Base-by-base conservation (phyloP, 2,113 vertebrate species). In the Mola mola region DNA sequence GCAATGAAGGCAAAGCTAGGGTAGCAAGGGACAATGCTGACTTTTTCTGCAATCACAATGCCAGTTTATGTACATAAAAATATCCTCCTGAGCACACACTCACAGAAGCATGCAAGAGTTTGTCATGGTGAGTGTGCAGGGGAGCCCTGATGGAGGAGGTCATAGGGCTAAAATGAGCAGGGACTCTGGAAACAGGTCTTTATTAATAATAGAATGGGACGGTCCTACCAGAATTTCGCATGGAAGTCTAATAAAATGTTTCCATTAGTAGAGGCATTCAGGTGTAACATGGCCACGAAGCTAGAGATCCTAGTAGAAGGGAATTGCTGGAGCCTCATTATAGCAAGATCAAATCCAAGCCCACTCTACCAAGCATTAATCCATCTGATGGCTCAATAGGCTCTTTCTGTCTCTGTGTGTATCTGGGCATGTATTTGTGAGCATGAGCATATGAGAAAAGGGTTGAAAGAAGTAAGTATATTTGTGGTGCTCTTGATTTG, bases 251-350 rank as follows among this genome's bases (percentile, higher is more conserved):
- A 89, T 84, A 77, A 89, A 89, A 89, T 84, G 82, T 78, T 86
- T 87, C 85, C 81, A 92, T 92, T 91, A 92, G 84, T 77, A 61
- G 72, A 90, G 41, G 63, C 82, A 90, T 62, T 79, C 89, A 90
- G 89, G 88, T 92, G 90, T 85, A 90, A 90, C 84, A 17, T 69
- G 69, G 59, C 66, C 72, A 78, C 20, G 53, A 74, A 72, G 79
- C 75, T 78, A 71, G 75, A 84, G 81, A 83, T 72, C 77, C 66
- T 56, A 78, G 82, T 66, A 62, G 62, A 72, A 64, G 42, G 60
- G 67, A 71, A 68, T 48, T 13, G 31, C 57, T 34, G 70, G 12
- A 66, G 52, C 63, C 75, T 75, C 62, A 78, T 88, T 88, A 85
- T 77, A 56, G 75, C 4, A 11, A 58, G 50, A 75, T 67, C 56